These are phyloP conservation scores for Synanthedon myopaeformis DNA, from an alignment of 2,888 invertebrate species.

Conservation along the genomic window DNA sequence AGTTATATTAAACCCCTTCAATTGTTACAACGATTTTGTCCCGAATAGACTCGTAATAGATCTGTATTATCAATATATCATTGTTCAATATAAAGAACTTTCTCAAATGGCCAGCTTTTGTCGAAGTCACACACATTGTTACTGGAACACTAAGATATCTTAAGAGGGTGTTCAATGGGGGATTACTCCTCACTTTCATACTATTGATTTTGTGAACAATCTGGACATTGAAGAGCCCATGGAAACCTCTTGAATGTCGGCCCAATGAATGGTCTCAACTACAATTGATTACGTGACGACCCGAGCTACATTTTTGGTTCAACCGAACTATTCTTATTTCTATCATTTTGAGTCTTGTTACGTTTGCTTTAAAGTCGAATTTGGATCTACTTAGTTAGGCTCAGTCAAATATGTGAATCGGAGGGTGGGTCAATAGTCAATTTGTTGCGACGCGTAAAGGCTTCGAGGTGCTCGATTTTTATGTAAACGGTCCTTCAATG, in stretches of 20 bases:
- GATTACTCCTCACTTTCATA: background rate
- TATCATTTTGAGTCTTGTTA: background rate
- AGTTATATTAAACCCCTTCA: too few relatives aligned
- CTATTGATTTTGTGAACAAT: background rate
- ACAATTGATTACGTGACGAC: background rate
- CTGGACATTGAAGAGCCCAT: background rate
- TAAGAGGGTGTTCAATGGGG: background rate
- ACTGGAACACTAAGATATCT: too few relatives aligned
- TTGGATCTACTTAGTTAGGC: background rate
- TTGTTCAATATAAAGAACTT: too few relatives aligned
- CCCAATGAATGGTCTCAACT: background rate
- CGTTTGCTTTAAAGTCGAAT: background rate
- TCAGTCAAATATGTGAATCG: background rate
- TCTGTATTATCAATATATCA: too few relatives aligned
- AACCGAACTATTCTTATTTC: background rate
- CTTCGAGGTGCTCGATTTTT: background rate
- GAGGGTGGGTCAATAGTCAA: background rate
- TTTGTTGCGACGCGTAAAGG: background rate
- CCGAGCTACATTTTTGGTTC: background rate
- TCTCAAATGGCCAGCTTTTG: too few relatives aligned
- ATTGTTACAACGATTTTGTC: too few relatives aligned
- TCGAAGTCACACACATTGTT: too few relatives aligned
- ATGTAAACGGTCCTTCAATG: background rate
- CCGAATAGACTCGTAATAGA: too few relatives aligned
- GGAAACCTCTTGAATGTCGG: background rate